Evolutionary conservation across 2,888 invertebrate genomes (phyloP), one percentile per base, ranked within the genome.

Genomic region (Rhogogaster chlorosoma): DNA sequence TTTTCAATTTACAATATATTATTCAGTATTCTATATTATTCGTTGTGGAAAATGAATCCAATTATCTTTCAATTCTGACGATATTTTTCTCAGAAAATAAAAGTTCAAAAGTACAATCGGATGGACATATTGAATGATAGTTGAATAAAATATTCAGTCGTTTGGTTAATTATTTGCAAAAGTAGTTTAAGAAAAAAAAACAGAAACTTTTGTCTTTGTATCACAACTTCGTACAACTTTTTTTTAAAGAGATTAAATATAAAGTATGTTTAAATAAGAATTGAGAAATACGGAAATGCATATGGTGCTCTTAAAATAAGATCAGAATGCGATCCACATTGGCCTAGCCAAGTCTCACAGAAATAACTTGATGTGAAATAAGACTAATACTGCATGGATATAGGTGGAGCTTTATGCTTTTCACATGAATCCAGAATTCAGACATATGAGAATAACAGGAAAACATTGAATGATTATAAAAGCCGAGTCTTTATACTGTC

Each of bases 261-360:
- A 5, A 5, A 18, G 5, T 4, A 0, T 32, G 7, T 45, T 45
- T 45, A 15, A 6, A 29, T 67, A 5, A 32, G 32, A 67, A 67
- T 67, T 67, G 6, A 15, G 26, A 49, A 53, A 49, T 53, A 77
- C 18, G 53, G 32, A 77, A 77, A 77, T 49, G 53, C 29, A 29
- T 84, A 61, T 61, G 67, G 71, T 18, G 77, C 86, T 87, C 88
- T 86, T 83, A 89, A 89, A 89, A 89, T 89, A 89, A 88, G 88
- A 86, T 84, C 83, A 83, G 86, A 84, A 78, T 85, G 86, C 86
- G 88, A 87, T 89, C 87, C 73, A 87, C 87, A 86, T 89, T 85
- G 84, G 87, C 86, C 85, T 88, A 87, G 87, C 87, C 88, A 88
- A 88, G 86, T 87, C 77, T 85, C 53, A 86, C 87, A 84, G 87